Evolutionary conservation across 2,888 invertebrate species (phyloP), one percentile per base, ranked within the genome.

Genomic region (Pristionchus fissidentatus): DNA sequence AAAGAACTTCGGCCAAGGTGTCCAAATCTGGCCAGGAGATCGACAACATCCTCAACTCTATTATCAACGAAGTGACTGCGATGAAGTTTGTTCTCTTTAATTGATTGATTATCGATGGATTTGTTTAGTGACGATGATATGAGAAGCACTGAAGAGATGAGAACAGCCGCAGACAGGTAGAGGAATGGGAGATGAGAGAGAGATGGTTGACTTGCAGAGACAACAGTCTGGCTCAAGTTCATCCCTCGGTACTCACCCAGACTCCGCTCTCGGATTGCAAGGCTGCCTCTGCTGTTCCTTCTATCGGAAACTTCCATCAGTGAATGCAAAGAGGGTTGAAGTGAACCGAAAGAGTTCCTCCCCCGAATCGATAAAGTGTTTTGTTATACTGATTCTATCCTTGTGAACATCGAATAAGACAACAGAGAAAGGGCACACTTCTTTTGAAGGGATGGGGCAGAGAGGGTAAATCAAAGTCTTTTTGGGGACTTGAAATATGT

Each of bases 221-320:
- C 29, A 46, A 46, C 46, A 73, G 73, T 29, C 19, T 73, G 43
- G 7, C 73, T 73, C 73, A 73, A 73, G 26, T 73, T 26, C 26
- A 73, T 46, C 73, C 73, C 5, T 41, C 46, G 26, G 29, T 35
- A 26, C 73, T 73, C 46, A 73, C 73, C n/a, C 41, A 73, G 73
- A 73, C 73, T 73, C 73, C 73, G 0, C 73, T 73, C 29, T 73
- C 73, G n/a, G 73, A 73, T 38, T 46, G 41, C 73, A 41, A 73
- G 73, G 73, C 73, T 5, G 73, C 73, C 15, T 5, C 73, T 35
- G 73, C 73, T 26, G 73, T 73, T n/a, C 73, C 73, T 2, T 73
- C 73, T 35, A 73, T 73, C n/a, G 73, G 73, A 41, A 73, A 73
- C 46, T 73, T 73, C 46, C 4, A 73, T 66, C 26, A 73, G 43